phyloP scores from a whole-genome alignment of 2,888 invertebrate species.

The Brassicogethes aeneus region DNA sequence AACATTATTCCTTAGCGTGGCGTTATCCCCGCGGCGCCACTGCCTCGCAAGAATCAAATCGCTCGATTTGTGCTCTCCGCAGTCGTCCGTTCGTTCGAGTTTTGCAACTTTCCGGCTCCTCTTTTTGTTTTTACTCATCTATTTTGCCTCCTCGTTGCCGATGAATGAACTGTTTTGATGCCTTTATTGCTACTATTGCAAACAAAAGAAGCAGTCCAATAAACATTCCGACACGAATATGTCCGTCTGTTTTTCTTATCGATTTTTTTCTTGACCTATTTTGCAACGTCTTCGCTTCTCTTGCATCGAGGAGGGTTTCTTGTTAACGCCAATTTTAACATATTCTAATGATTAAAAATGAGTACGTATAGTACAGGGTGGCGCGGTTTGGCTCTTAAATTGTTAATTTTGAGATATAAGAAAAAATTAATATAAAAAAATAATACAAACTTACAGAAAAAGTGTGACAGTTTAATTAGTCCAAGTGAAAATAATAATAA shows the following conservation, averaged over 20 bases:
- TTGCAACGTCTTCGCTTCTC: conserved; percentile 7
- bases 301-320: too few relatives aligned
- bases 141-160: conserved; percentile 30
- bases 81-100: conserved; percentile 19
- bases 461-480: too few relatives aligned
- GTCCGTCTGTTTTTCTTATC: conserved; percentile 26
- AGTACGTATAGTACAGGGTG: too few relatives aligned
- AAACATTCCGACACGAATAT: conserved; percentile 32
- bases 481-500: too few relatives aligned
- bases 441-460: too few relatives aligned
- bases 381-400: too few relatives aligned
- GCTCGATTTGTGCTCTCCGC: background rate
- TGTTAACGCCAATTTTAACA: too few relatives aligned
- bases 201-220: conserved; percentile 34
- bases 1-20: background rate
- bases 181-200: conserved; percentile 37
- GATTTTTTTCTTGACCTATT: conserved; percentile 16
- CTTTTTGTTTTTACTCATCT: conserved; percentile 33
- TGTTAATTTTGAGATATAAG: too few relatives aligned
- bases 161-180: conserved; percentile 39
- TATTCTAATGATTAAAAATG: too few relatives aligned
- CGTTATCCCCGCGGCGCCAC: background rate
- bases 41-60: background rate
- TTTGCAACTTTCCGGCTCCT: conserved; percentile 35
- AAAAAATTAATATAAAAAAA: too few relatives aligned